Evolutionary conservation across 2,888 invertebrate genomes (phyloP), one percentile per base, ranked within the genome.

Genomic region (Brachyptera putata): DNA sequence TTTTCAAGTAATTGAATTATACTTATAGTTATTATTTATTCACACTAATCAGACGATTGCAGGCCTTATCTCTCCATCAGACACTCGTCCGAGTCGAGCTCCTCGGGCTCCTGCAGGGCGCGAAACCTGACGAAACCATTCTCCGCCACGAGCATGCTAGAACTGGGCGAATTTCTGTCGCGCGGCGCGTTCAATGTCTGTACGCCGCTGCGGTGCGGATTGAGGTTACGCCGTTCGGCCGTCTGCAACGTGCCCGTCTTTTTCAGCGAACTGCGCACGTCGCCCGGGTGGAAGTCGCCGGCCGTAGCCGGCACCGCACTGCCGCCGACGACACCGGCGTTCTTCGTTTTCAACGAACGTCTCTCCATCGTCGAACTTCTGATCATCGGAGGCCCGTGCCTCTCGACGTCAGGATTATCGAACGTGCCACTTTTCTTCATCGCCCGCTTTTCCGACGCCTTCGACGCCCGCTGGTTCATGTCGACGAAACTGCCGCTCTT

Each of bases 91-190:
- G 50, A 36, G 26, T 62, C 62, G 48, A 57, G 64, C 57, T 69
- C 71, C 61, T 72, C 72, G 21, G 71, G 70, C 64, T 77, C 75
- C 22, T 72, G 87, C 67, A 90, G 77, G 14, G 87, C 85, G 64
- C 91, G 81, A 76, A 93, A 92, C 67, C 94, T 79, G 13, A 93
- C 87, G 74, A 93, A 91, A 3, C 93, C 92, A 70, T 92, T 89
- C 71, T 94, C 93, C 63, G 91, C 89, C n/a, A 92, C 91, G 64
- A 93, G 77, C 90, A 93, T 91, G 67, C 91, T 77, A n/a, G 67
- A 63, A 66, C 91, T 76, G 53, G 72, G 70, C 84, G 69, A 62
- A 14, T 63, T 64, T 55, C 56, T 43, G 26, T 62, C 64, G 16
- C 62, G n/a, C n/a, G n/a, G n/a, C n/a, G n/a, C n/a, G n/a, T n/a